phyloP scores from a whole-genome alignment of 2,113 vertebrate species.

The Tichodroma muraria region DNA sequence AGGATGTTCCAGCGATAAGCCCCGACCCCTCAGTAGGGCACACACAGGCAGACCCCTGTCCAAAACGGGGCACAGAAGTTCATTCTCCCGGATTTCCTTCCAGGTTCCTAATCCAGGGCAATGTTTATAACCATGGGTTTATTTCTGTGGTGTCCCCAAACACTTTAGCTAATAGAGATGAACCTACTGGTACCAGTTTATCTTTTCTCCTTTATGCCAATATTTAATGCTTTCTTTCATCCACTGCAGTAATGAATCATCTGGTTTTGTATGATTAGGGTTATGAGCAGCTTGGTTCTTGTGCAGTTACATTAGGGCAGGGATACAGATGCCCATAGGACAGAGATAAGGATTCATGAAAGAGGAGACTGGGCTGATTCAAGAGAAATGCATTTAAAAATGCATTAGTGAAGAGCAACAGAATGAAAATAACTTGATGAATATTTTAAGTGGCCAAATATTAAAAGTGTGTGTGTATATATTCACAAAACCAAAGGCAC shows the following conservation, averaged over 20 bases:
- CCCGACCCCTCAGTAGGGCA: neutral
- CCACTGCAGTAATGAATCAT: slow-evolving; percentile 19
- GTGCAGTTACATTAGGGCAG: slow-evolving; percentile 2
- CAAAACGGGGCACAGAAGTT: neutral
- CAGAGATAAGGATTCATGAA: slow-evolving; percentile 43
- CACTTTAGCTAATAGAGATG: neutral
- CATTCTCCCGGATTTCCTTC: neutral
- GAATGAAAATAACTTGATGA: slow-evolving; percentile 8
- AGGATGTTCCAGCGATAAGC: neutral
- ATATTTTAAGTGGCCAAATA: slow-evolving; percentile 25
- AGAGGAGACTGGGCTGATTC: neutral
- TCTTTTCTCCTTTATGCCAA: slow-evolving; percentile 11
- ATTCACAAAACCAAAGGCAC: neutral
- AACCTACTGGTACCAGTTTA: neutral
- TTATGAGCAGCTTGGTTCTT: neutral
- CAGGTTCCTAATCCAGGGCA: neutral
- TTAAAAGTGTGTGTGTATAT: neutral
- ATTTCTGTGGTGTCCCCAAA: neutral
- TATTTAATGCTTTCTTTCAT: slow-evolving; percentile 35
- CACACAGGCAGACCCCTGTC: neutral
- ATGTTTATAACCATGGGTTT: neutral
- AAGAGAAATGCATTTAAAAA: neutral
- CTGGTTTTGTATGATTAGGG: slow-evolving; percentile 11
- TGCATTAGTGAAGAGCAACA: neutral
- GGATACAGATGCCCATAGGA: slow-evolving; percentile 22